phyloP scores from a whole-genome alignment of 2,888 invertebrate genomes.

The Stenotaenia linearis region DNA sequence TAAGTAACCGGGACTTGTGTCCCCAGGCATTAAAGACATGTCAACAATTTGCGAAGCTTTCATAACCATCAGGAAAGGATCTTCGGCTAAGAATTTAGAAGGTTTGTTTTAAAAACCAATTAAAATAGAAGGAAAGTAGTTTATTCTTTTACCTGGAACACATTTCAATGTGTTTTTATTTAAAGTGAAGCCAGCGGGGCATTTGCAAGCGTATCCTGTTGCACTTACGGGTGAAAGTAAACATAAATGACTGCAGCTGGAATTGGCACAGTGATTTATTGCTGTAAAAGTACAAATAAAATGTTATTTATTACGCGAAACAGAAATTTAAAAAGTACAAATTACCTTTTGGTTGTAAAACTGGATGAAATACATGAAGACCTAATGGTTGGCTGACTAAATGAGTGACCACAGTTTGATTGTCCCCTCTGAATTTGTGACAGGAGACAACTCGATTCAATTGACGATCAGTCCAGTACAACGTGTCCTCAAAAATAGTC shows the following conservation, averaged over 20 bases:
- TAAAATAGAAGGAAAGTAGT: neutral
- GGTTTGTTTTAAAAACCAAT: too few relatives aligned
- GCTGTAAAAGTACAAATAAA: constrained; percentile 40
- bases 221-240: constrained; percentile 67
- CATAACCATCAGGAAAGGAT: constrained; percentile 81
- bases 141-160: constrained; percentile 20
- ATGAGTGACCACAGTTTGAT: constrained; percentile 90
- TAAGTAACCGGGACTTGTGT: constrained; percentile 65
- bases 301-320: neutral
- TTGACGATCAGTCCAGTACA: constrained; percentile 96
- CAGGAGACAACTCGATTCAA: constrained; percentile 82
- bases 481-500: constrained; percentile 88
- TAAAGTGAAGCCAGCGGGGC: constrained; percentile 71
- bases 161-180: constrained; percentile 29
- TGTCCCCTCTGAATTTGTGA: constrained; percentile 83
- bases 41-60: constrained; percentile 85
- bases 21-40: constrained; percentile 67
- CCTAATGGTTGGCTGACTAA: constrained; percentile 90
- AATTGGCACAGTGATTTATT: constrained; percentile 65
- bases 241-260: constrained; percentile 83
- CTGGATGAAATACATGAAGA: constrained; percentile 91
- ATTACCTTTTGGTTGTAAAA: constrained; percentile 68
- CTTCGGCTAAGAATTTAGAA: constrained; percentile 62
- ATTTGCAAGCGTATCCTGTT: constrained; percentile 77
- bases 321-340: neutral